Base-by-base conservation (phyloP, 2,888 invertebrate species). In the Polydrusus tereticollis region DNA sequence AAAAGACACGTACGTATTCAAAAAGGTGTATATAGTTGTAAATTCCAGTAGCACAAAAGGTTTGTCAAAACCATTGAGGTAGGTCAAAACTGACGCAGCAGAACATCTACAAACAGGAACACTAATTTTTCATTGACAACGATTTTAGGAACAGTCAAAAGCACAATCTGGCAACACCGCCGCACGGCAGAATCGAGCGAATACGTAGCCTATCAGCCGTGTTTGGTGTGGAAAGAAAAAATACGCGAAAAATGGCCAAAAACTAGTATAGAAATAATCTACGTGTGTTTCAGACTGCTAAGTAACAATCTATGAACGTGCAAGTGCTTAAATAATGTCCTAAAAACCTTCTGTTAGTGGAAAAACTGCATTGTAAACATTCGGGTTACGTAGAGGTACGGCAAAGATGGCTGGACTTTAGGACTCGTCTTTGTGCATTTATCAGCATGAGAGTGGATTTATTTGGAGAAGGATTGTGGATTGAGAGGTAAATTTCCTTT, bases 371-470 rank as follows among this genome's bases (percentile, higher is more conserved):
- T 77, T 75, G 80, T 81, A 80, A 80, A 82, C 82, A 81, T 80
- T 78, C 80, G 80, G 59, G 58, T 72, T 72, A 68, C 68, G 64
- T 68, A 43, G 65, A 64, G 60, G 66, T 57, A 76, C 76, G 77
- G 73, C 81, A 91, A 91, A 91, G 89, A 91, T 91, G 91, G 90
- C 90, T 90, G 91, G 89, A 88, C 89, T 89, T 89, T 90, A 89
- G 90, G 88, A 88, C 88, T 88, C 88, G 87, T 88, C 89, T 89
- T 89, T 89, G 89, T 89, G 88, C 88, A 88, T 88, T 87, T 89
- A 88, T 87, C 90, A 91, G 88, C 88, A 91, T 91, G 90, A 88
- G 88, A 90, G 88, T 89, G 88, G 88, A 87, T 88, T 89, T 88
- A 86, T 87, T 89, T 88, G 87, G 86, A 86, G 87, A 88, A 86